Evolutionary conservation across 2,113 vertebrate species (phyloP).

Genomic region (Hemiscyllium ocellatum): DNA sequence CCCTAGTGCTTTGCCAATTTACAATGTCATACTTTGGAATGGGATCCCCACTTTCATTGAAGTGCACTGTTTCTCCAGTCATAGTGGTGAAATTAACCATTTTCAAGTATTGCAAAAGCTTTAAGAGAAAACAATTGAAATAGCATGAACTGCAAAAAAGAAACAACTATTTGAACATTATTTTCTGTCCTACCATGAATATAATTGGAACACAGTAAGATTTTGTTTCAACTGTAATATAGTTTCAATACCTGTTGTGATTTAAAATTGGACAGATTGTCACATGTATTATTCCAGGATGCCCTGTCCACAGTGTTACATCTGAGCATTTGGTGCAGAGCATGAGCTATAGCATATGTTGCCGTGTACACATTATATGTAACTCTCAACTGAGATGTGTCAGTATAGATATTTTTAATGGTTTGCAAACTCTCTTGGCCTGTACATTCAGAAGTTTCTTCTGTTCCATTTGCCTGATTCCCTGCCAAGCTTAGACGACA

Average conservation of each 20-base stretch:
- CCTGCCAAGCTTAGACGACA: background rate
- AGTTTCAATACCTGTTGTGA: background rate
- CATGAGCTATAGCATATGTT: background rate
- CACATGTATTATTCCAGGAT: background rate
- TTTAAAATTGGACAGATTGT: background rate
- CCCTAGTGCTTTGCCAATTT: conserved; percentile 58
- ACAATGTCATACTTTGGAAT: conserved; percentile 57
- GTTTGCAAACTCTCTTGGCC: background rate
- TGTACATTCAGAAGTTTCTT: background rate
- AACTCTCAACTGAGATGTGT: background rate
- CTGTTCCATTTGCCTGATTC: background rate
- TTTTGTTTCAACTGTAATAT: background rate
- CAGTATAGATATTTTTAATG: background rate
- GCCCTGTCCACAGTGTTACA: background rate
- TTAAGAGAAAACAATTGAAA: conserved; percentile 10
- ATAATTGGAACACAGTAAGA: background rate
- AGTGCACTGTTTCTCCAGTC: conserved; percentile 56
- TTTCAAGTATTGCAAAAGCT: conserved; percentile 61
- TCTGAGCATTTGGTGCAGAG: background rate
- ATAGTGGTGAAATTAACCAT: conserved; percentile 59
- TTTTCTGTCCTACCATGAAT: background rate
- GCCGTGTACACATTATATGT: background rate
- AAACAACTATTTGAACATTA: background rate
- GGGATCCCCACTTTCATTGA: conserved; percentile 58
- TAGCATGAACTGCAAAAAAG: background rate